phyloP scores from a whole-genome alignment of 2,888 invertebrate genomes.

The Hybos culiciformis region DNA sequence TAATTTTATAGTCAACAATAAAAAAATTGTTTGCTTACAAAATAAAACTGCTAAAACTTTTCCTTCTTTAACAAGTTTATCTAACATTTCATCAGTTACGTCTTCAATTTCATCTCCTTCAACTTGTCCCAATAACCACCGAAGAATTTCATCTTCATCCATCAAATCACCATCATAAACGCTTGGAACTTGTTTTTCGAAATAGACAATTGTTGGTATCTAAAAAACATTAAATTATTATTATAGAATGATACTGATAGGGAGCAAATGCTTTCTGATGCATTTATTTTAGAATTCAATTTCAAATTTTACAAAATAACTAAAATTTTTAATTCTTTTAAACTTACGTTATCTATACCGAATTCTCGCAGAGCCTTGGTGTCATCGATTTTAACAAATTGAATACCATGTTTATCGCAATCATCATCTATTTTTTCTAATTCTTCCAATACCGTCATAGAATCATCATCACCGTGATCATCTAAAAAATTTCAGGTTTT shows the following conservation, averaged over 20 bases:
- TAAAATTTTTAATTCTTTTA: neutral
- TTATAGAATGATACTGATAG: neutral
- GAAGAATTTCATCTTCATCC: slow-evolving; percentile 76
- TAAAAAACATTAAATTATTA: slow-evolving; percentile 13
- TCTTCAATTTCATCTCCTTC: slow-evolving; percentile 91
- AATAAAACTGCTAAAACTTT: slow-evolving; percentile 81
- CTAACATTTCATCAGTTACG: slow-evolving; percentile 87
- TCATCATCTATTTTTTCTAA: slow-evolving; percentile 89
- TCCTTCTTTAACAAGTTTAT: slow-evolving; percentile 75
- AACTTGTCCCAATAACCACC: slow-evolving; percentile 75
- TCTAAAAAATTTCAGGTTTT: slow-evolving; percentile 40
- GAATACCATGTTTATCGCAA: slow-evolving; percentile 81
- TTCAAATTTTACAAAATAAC: too few species aligned
- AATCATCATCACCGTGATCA: slow-evolving; percentile 79
- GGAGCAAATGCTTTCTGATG: too few species aligned
- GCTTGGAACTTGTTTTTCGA: slow-evolving; percentile 85
- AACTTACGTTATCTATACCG: slow-evolving; percentile 54
- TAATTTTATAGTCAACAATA: neutral
- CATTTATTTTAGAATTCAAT: too few species aligned
- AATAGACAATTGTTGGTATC: slow-evolving; percentile 78
- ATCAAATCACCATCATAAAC: slow-evolving; percentile 84
- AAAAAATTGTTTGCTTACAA: slow-evolving; percentile 62
- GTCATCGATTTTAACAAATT: slow-evolving; percentile 88
- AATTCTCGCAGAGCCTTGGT: slow-evolving; percentile 68
- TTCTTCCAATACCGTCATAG: slow-evolving; percentile 70